Conservation (phyloP, 2,113 vertebrate genomes). For the Proteles cristata region DNA sequence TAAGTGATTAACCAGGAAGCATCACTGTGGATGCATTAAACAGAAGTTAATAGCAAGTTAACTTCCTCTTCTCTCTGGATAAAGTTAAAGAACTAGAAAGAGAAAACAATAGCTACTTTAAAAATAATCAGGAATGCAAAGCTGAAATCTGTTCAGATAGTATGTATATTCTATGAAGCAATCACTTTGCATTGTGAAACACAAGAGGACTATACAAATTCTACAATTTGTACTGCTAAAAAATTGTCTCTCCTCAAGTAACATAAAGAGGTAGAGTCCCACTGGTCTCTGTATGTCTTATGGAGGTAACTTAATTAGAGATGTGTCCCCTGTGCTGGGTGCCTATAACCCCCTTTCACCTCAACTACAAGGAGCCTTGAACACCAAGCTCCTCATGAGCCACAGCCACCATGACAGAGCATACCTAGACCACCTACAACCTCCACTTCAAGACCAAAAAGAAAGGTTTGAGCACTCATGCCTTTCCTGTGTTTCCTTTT, state of each 20-base stretch:
- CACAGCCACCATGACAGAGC: neutral
- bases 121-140: neutral
- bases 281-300: neutral
- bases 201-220: neutral
- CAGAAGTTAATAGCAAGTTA: neutral
- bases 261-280: neutral
- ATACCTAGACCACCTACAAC: neutral
- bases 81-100: constrained; percentile 10
- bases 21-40: neutral
- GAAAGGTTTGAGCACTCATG: neutral
- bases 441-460: neutral
- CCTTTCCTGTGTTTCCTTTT: neutral
- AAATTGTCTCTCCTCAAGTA: neutral
- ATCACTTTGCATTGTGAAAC: neutral
- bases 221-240: neutral
- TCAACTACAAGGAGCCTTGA: neutral
- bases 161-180: neutral
- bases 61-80: neutral
- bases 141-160: neutral
- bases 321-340: neutral
- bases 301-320: neutral
- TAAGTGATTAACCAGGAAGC: neutral
- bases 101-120: neutral
- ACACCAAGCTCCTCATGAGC: neutral
- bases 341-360: neutral